These are phyloP conservation scores for Sclerodermus sp. DNA, from an alignment of 2,888 invertebrate genomes.

Conservation along the genomic window DNA sequence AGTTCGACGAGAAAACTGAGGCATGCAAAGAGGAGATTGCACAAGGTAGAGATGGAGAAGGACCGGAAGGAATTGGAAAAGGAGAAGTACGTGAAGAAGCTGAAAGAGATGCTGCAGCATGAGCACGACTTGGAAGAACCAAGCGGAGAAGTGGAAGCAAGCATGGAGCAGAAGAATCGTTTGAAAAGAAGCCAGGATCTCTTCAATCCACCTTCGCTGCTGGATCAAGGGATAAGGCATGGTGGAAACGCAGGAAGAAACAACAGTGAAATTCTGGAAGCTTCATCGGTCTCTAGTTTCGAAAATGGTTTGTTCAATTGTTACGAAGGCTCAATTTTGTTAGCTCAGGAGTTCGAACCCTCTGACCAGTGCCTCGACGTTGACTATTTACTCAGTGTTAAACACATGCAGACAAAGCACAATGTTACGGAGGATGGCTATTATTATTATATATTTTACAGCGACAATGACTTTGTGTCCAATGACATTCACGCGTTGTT, in stretches of 20 bases:
- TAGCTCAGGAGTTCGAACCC: slow-evolving; percentile 72
- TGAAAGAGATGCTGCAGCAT: slow-evolving; percentile 13
- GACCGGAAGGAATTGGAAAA: slow-evolving; percentile 22
- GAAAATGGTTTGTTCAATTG: slow-evolving; percentile 76
- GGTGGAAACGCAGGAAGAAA: slow-evolving; percentile 72
- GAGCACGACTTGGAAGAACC: slow-evolving; percentile 43
- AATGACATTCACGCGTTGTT: slow-evolving; percentile 84
- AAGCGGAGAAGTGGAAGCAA: slow-evolving; percentile 36
- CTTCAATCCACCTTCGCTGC: slow-evolving; percentile 52
- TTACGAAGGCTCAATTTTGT: slow-evolving; percentile 75
- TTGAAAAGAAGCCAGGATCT: slow-evolving; percentile 30
- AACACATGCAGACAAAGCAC: slow-evolving; percentile 71
- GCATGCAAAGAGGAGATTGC: slow-evolving; percentile 31
- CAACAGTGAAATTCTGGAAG: slow-evolving; percentile 60
- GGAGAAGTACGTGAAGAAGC: slow-evolving; percentile 21
- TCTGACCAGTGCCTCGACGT: slow-evolving; percentile 71
- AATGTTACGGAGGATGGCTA: slow-evolving; percentile 77
- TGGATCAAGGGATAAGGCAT: slow-evolving; percentile 76
- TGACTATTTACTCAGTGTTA: slow-evolving; percentile 69
- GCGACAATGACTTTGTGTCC: slow-evolving; percentile 77
- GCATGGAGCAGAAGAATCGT: slow-evolving; percentile 25
- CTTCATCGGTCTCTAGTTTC: slow-evolving; percentile 79
- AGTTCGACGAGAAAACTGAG: slow-evolving; percentile 27
- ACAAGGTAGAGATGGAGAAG: slow-evolving; percentile 25
- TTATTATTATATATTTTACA: slow-evolving; percentile 88